Base-by-base conservation (phyloP, 1,140 invertebrate species). In the Battus philenor region DNA sequence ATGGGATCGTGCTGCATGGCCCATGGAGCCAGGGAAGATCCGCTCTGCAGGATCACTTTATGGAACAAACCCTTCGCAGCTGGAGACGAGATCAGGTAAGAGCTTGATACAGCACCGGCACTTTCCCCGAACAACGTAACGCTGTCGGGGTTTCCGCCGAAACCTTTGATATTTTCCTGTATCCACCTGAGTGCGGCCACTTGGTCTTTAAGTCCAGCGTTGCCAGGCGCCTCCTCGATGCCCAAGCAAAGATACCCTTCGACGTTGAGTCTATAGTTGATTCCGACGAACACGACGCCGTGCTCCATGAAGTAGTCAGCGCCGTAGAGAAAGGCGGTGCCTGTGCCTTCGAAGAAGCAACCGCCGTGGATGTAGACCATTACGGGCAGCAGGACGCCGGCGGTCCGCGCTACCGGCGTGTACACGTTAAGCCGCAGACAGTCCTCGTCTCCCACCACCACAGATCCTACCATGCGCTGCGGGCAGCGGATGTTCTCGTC, bases 341-440 rank as follows among this genome's bases (percentile, higher is more conserved):
- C 87, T 3, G 86, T 83, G 12, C 90, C 90, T 16, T 66, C 47
- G 4, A 87, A 86, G 69, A 91, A 93, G 9, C 77, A 87, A 36
- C 91, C 92, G 6, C 89, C 89, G 49, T 92, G 90, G 9, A 93
- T 87, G 65, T 85, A 92, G 2, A 93, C 87, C 87, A 93, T 89
- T 0, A 92, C 90, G 1, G 91, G 85, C 1, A 81, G 56, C 17
- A 68, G 45, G 7, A 50, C 10, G 26, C 33, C 15, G n/a, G 34
- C 29, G 0, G 45, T 22, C 8, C 24, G 9, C 1, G 47, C 38
- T 1, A 43, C 71, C 12, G 94, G 94, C 0, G 91, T 90, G 67
- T 94, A 95, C 5, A 97, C 87, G 68, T 97, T 95, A 1, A 96
- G 79, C 51, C 92, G 93, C 5, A 96, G 78, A 72, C 95, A 97